Conservation (phyloP, 1,140 invertebrate genomes). For the Hydropsyche tenuis region DNA sequence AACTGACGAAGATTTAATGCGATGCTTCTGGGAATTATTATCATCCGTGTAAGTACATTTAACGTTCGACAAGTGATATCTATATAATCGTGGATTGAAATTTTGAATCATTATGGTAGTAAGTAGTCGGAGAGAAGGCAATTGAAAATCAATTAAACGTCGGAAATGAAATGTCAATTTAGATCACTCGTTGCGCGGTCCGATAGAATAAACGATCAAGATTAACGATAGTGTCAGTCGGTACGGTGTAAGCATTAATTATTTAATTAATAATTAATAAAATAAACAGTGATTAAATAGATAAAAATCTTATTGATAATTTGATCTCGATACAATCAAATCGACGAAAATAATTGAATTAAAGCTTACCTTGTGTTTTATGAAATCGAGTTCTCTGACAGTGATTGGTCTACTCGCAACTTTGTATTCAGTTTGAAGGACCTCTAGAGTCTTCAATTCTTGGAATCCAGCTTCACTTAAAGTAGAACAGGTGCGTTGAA, state of each 20-base stretch:
- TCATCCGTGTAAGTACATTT: slow-evolving; percentile 2
- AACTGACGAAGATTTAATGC: not conserved
- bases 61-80: not conserved
- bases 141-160: slow-evolving; percentile 49
- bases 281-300: slow-evolving; percentile 8
- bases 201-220: slow-evolving; percentile 30
- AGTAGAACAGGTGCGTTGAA: slow-evolving; percentile 82
- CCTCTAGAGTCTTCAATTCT: slow-evolving; percentile 87
- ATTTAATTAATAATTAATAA: slow-evolving; percentile 31
- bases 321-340: not conserved
- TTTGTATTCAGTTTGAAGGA: slow-evolving; percentile 82
- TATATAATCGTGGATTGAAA: slow-evolving; percentile 14
- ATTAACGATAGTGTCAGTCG: slow-evolving; percentile 29
- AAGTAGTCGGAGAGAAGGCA: slow-evolving; percentile 1
- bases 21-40: not conserved
- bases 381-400: slow-evolving; percentile 71
- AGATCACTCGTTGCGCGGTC: slow-evolving; percentile 18
- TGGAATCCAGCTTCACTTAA: slow-evolving; percentile 77
- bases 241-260: slow-evolving; percentile 21
- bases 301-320: too few species aligned
- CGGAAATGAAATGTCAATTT: slow-evolving; percentile 46
- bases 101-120: slow-evolving; percentile 9
- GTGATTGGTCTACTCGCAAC: slow-evolving; percentile 76
- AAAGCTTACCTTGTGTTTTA: slow-evolving; percentile 64
- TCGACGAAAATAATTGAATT: not conserved